Evolutionary conservation across 2,797 vertebrate species (phyloP).

Genomic region (Parotocinclus haroldoi): DNA sequence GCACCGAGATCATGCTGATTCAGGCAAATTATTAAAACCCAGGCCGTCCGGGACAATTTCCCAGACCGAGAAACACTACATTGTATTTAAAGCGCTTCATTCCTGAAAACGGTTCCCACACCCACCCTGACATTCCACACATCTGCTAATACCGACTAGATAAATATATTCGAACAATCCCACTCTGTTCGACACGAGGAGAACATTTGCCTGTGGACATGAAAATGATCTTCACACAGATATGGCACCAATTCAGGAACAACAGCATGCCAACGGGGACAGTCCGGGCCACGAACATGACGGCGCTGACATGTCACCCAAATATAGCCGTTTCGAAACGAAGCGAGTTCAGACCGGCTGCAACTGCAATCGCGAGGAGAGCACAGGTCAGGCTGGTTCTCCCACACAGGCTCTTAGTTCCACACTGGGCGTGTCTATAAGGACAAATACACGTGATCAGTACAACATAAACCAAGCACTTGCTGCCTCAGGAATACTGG

Average conservation of each 20-base stretch:
- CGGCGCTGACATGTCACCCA: constrained; percentile 38
- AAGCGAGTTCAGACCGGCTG: constrained; percentile 7
- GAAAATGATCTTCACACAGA: constrained; percentile 25
- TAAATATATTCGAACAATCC: constrained; percentile 23
- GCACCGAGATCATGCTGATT: constrained; percentile 4
- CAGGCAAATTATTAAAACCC: constrained; percentile 18
- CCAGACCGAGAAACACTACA: constrained; percentile 4
- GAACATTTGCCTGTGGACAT: constrained; percentile 24
- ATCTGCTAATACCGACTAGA: constrained; percentile 20
- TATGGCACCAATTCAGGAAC: constrained; percentile 21
- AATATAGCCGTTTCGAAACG: constrained; percentile 31
- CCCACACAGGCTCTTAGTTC: not conserved
- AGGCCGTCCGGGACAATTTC: constrained; percentile 6
- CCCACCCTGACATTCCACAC: constrained; percentile 28
- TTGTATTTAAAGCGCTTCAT: constrained; percentile 14
- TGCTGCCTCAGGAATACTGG: too few species aligned
- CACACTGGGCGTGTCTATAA: constrained; percentile 12
- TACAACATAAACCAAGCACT: too few species aligned
- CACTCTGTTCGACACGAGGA: constrained; percentile 29
- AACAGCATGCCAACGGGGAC: constrained; percentile 18
- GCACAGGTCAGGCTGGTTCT: constrained; percentile 10
- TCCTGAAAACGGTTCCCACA: constrained; percentile 17
- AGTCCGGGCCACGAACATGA: constrained; percentile 37
- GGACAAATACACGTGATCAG: constrained; percentile 1
- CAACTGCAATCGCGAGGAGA: constrained; percentile 5